Evolutionary conservation across 1,140 invertebrate genomes (phyloP).

Genomic region (Fopius arisanus): DNA sequence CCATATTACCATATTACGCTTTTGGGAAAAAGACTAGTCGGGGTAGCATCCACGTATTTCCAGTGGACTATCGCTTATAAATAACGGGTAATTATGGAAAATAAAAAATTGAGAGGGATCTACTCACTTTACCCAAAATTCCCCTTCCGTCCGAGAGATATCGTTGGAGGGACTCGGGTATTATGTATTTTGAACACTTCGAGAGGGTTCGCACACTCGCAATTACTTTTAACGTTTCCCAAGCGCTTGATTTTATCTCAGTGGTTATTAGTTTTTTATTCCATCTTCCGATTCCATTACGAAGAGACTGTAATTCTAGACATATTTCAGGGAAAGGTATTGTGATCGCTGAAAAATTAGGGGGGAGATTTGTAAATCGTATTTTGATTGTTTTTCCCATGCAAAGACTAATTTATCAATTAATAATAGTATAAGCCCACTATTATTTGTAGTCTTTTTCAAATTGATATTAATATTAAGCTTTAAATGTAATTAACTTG

Average conservation of each 20-base stretch:
- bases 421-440: too few relatives aligned
- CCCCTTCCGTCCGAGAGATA: background rate
- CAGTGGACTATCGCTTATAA: constrained; percentile 61
- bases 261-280: constrained; percentile 26
- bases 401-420: too few relatives aligned
- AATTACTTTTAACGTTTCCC: constrained; percentile 27
- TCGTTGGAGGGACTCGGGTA: background rate
- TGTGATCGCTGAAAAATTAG: background rate
- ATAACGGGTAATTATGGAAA: constrained; percentile 63
- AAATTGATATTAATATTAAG: too few relatives aligned
- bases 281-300: background rate
- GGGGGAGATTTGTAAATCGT: background rate
- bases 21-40: constrained; percentile 13
- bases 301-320: background rate
- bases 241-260: constrained; percentile 19
- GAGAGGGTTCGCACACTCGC: constrained; percentile 10
- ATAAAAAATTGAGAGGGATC: constrained; percentile 35
- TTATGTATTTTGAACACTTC: background rate
- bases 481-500: too few relatives aligned
- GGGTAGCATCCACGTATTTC: constrained; percentile 2
- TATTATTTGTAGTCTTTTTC: too few relatives aligned
- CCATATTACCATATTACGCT: constrained; percentile 64
- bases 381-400: too few relatives aligned
- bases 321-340: background rate
- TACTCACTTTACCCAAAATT: background rate